Percentiles rank a stretch among this genome's conserved stretches.
Evolutionary conservation across 92 coral and sea anemone genomes (phyloP).

Genomic region (Porites divaricata): DNA sequence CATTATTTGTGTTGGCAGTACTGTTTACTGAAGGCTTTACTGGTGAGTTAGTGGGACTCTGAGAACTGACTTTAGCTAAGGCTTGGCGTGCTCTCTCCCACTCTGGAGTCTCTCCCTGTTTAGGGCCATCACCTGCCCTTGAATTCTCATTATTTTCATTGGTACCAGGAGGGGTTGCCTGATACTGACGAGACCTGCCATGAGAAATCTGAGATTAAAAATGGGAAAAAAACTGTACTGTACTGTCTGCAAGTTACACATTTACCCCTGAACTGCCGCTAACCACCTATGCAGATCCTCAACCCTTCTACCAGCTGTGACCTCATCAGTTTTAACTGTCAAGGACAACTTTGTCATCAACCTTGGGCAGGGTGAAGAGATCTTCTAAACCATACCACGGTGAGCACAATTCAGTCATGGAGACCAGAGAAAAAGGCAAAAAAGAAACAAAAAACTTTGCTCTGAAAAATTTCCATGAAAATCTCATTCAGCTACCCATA

Average conservation of each 20-base stretch:
- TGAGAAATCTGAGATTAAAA: neutral
- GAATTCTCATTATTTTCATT: slow-evolving; percentile 48
- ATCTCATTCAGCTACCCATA: too few species aligned
- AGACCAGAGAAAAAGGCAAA: too few species aligned
- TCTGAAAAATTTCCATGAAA: too few species aligned
- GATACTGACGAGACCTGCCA: slow-evolving; percentile 89
- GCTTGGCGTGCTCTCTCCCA: slow-evolving; percentile 99
- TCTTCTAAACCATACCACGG: too few species aligned
- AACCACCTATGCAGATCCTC: neutral
- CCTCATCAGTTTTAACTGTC: too few species aligned
- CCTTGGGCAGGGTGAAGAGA: too few species aligned
- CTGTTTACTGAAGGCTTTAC: slow-evolving; percentile 39
- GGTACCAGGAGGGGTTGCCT: slow-evolving; percentile 50
- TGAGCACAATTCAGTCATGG: too few species aligned
- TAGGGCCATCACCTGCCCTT: slow-evolving; percentile 48
- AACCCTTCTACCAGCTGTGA: too few species aligned
- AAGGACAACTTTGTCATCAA: too few species aligned
- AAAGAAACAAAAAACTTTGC: too few species aligned
- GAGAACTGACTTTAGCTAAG: slow-evolving; percentile 84
- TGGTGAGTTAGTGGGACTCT: slow-evolving; percentile 52
- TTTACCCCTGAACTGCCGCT: neutral
- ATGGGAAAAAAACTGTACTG: neutral
- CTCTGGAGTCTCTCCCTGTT: slow-evolving; percentile 83
- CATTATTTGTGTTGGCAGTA: slow-evolving; percentile 38
- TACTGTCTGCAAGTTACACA: neutral